These are phyloP conservation scores for Gallinago nigripennis DNA, from an alignment of 2,797 vertebrate species.

Conservation along the genomic window DNA sequence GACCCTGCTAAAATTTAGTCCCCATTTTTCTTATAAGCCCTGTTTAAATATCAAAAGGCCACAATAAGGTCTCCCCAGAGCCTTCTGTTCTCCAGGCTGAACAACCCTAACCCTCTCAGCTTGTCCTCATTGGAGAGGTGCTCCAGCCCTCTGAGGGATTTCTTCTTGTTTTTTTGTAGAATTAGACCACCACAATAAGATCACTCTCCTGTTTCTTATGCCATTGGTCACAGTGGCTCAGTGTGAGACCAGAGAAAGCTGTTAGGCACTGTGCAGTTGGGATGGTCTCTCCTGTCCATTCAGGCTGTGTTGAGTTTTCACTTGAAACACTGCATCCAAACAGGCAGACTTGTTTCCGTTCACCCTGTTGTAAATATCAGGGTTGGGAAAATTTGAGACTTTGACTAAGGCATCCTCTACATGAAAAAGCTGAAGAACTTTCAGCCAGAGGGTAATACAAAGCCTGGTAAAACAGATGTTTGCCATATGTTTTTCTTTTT, in stretches of 20 bases:
- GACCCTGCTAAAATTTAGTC: background rate
- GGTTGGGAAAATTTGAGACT: background rate
- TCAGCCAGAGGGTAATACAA: background rate
- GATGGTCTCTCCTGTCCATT: background rate
- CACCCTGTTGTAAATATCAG: background rate
- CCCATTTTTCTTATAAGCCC: background rate
- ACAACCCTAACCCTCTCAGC: background rate
- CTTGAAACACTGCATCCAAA: background rate
- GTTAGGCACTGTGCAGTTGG: background rate
- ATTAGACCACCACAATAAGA: background rate
- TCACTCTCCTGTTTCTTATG: background rate
- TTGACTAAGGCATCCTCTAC: background rate
- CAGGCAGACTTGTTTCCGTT: background rate
- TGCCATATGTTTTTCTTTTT: conserved; percentile 13
- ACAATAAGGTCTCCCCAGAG: background rate
- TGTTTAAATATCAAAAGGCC: background rate
- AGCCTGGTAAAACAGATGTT: conserved; percentile 38
- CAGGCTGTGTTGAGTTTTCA: background rate
- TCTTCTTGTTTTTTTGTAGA: background rate
- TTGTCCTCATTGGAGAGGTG: background rate
- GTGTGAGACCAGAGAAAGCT: background rate
- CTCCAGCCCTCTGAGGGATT: background rate
- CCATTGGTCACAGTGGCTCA: background rate
- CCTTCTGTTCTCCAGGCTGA: background rate
- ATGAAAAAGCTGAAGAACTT: background rate